Base-by-base conservation (phyloP, 1,140 invertebrate genomes). In the Bombus confusus region DNA sequence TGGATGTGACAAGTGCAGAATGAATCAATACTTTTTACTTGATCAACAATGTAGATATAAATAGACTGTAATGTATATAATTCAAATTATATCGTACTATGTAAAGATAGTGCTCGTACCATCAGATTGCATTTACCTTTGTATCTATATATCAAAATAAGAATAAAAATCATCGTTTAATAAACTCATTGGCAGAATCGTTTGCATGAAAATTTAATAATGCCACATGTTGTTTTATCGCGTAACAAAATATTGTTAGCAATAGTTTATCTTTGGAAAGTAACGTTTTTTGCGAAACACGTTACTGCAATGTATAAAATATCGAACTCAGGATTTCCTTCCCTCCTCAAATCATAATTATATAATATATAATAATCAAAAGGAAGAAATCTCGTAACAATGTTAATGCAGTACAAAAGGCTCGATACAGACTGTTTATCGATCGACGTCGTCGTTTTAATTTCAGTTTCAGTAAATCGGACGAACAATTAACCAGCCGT, bases 271-370 rank as follows among this genome's bases (percentile, higher is more conserved):
- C 41, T 9, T 37, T 68, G 43, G 43, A 83, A 57, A 83, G 43
- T 34, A 77, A 68, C 9, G 28, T 15, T 18, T 18, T 77, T 77
- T 77, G 28, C 34, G 37, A 77, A 83, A 77, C 8, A 37, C 10
- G 41, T n/a, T n/a, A n/a, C 4, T 13, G 13, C 1, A 22, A 22
- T 18, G n/a, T 62, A 72, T 37, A 72, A 85, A 47, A 47, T 72
- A 79, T 80, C 10, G 25, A 4, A 13, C 39, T 52, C 59, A 15
- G 82, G 64, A 47, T 89, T 86, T 88, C 76, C 75, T 76, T 89
- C 86, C 87, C 84, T 76, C n/a, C 83, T 84, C 83, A 76, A 88
- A 88, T 79, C 39, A 8, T 31, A n/a, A 41, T 89, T 88, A 83
- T 86, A 66, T 83, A 88, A 89, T 80, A 34, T 25, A 41, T 18